Evolutionary conservation across 2,113 vertebrate genomes (phyloP).

Genomic region (Trochalopteron elliotii): DNA sequence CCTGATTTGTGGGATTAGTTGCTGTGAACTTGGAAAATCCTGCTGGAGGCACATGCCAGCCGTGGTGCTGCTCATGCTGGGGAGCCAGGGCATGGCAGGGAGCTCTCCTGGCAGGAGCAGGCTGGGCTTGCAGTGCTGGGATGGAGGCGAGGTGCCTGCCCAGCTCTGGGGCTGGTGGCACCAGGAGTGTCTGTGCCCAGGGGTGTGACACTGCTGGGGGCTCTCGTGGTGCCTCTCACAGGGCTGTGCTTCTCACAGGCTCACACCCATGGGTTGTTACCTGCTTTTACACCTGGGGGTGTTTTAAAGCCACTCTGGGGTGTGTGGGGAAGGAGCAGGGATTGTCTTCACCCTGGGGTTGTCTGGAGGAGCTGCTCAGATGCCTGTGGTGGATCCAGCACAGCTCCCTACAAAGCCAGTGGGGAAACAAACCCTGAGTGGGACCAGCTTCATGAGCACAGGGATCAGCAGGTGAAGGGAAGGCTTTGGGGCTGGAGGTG

Average conservation of each 20-base stretch:
- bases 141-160: rapidly evolving
- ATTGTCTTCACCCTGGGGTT: background rate
- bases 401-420: background rate
- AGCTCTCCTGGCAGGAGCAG: background rate
- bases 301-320: background rate
- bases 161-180: rapidly evolving
- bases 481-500: background rate
- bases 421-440: background rate
- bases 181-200: background rate
- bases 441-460: background rate
- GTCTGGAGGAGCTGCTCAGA: background rate
- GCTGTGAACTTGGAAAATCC: background rate
- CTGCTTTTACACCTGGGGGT: background rate
- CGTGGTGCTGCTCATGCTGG: background rate
- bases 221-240: background rate
- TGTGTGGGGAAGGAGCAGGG: background rate
- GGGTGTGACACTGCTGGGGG: background rate
- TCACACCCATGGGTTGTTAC: background rate
- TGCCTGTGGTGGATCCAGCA: background rate
- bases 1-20: background rate
- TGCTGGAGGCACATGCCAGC: rapidly evolving
- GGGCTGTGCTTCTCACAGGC: background rate
- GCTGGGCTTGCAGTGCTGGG: background rate
- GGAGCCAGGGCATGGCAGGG: background rate
- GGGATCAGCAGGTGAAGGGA: background rate